Evolutionary conservation across 2,888 invertebrate species (phyloP), one percentile per base, ranked within the genome.

Genomic region (Morinoia aosen): DNA sequence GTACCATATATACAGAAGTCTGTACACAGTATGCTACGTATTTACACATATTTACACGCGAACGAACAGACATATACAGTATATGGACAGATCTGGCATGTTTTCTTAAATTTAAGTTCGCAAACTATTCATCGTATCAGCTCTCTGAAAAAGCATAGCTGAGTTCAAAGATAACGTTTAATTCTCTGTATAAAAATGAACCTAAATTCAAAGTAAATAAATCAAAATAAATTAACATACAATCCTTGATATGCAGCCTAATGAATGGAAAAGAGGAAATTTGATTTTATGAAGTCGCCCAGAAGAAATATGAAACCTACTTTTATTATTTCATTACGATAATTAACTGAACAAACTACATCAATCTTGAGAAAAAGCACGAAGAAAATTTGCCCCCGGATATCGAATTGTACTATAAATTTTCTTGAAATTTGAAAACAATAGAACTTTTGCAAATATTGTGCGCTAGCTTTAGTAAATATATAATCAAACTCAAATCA

Each of bases 1-100:
- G 76, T 76, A 76, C 76, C 76, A 76, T 76, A 76, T 76, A 76
- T 76, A 76, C 76, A 76, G 25, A 76, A 76, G 76, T 76, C 76
- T 76, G 76, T 76, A 76, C 76, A 76, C 12, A 76, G 19, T 76
- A 76, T 76, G 0, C 76, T 76, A 76, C 25, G 19, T 76, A 76
- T 76, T 25, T 76, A 76, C 76, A 76, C 76, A 76, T 25, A 76
- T 76, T 76, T 76, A 76, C 76, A 76, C 76, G 76, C 76, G 25
- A 8, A 76, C 10, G 19, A 76, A 76, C 76, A 76, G 33, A 76
- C 76, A 76, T 33, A 76, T 76, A 76, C 76, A 76, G 76, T 33
- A 76, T 76, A 76, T 76, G 76, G 76, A 76, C 76, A 76, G 76
- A 76, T 76, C 76, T 76, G 25, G 19, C 76, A 19, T 33, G 25